Conservation (phyloP, 2,888 invertebrate genomes). For the Brachyptera putata region DNA sequence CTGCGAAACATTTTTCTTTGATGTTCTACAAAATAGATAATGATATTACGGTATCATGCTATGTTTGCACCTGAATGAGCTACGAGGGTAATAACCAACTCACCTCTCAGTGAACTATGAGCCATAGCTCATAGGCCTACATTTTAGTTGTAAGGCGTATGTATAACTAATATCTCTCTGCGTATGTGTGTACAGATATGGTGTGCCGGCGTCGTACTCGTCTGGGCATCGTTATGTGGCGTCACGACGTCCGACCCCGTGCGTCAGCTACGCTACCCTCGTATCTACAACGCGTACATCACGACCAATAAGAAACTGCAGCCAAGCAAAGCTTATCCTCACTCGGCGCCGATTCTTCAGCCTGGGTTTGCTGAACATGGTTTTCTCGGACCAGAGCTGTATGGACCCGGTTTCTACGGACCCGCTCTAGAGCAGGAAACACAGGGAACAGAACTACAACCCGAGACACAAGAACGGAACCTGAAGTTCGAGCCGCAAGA, state of each 20-base stretch:
- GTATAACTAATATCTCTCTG: no score
- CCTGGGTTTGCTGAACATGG: constrained; percentile 24
- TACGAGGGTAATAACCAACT: no score
- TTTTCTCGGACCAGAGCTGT: constrained; percentile 15
- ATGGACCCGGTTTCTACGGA: neutral
- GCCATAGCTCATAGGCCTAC: no score
- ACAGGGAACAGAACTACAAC: neutral
- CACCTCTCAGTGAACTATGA: no score
- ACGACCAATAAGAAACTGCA: constrained; percentile 71
- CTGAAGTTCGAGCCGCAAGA: neutral
- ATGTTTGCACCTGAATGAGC: no score
- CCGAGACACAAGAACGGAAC: neutral
- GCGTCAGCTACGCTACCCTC: constrained; percentile 56
- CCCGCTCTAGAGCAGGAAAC: neutral
- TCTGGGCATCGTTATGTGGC: no score
- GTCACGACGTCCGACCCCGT: constrained; percentile 30
- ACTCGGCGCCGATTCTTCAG: constrained; percentile 35
- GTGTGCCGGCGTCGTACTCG: no score
- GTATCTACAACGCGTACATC: constrained; percentile 75
- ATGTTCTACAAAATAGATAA: no score
- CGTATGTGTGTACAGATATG: no score
- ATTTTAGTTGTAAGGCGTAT: no score
- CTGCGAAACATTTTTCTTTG: no score
- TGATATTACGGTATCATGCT: no score
- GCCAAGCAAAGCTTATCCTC: constrained; percentile 70